phyloP scores from a whole-genome alignment of 2,113 vertebrate genomes.

The western clawed frog (Xenopus tropicalis) region DNA sequence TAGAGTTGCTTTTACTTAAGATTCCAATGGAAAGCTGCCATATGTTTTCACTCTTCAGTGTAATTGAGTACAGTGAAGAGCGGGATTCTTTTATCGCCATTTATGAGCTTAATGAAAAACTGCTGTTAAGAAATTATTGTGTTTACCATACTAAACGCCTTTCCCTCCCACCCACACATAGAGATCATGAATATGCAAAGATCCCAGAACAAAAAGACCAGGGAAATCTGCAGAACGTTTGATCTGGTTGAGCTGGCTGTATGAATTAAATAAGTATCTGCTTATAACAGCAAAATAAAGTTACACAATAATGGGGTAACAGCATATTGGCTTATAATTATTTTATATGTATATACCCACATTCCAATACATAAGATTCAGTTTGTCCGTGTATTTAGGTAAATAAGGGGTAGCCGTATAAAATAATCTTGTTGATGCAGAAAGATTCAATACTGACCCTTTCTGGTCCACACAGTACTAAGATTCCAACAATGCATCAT shows the following conservation, averaged over 20 bases:
- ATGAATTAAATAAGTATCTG: no score
- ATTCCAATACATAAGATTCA: no score
- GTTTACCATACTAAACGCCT: not conserved
- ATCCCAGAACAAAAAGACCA: not conserved
- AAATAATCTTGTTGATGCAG: no score
- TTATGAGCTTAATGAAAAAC: slow-evolving; percentile 14
- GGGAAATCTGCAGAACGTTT: not conserved
- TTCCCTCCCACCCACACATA: slow-evolving; percentile 2
- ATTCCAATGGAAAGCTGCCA: not conserved
- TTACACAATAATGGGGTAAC: no score
- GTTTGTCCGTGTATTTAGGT: no score
- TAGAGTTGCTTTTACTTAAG: not conserved
- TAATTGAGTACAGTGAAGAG: not conserved
- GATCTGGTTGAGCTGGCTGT: not conserved
- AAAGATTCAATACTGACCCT: no score
- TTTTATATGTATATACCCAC: no score
- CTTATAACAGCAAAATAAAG: no score
- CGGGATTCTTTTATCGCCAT: not conserved
- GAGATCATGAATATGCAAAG: slow-evolving; percentile 17
- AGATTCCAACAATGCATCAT: no score
- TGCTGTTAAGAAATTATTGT: slow-evolving; percentile 2
- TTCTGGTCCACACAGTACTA: no score
- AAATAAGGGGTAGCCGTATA: no score
- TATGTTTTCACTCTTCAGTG: not conserved
- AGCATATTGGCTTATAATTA: no score